These are phyloP conservation scores for Bombylius discolor DNA, from an alignment of 2,888 invertebrate genomes.

Conservation along the genomic window DNA sequence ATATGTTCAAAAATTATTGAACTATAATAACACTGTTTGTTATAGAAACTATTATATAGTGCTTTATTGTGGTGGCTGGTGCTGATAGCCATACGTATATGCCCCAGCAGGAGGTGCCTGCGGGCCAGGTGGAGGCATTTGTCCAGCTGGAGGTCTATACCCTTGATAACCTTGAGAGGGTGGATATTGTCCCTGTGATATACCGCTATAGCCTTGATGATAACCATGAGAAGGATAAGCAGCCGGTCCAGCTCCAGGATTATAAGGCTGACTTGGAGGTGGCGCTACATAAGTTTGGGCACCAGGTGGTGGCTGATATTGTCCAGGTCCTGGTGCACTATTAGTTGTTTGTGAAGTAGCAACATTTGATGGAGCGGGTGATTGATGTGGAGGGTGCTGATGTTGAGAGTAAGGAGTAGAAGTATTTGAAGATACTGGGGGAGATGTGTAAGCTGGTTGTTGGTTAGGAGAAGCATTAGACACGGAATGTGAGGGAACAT, in stretches of 20 bases:
- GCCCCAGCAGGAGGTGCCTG: conserved; percentile 61
- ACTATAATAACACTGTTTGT: too few species aligned
- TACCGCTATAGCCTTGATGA: conserved; percentile 46
- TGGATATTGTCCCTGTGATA: conserved; percentile 45
- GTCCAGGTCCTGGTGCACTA: conserved; percentile 34
- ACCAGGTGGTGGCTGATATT: conserved; percentile 33
- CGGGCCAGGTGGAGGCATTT: conserved; percentile 47
- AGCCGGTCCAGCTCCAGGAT: conserved; percentile 25
- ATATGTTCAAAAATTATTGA: conserved; percentile 11
- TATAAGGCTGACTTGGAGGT: conserved; percentile 29
- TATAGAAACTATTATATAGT: too few species aligned
- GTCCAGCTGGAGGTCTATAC: conserved; percentile 47
- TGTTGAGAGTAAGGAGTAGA: conserved; percentile 27
- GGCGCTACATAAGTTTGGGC: conserved; percentile 31
- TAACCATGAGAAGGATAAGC: conserved; percentile 43
- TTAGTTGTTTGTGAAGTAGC: conserved; percentile 25
- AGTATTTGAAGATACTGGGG: conserved; percentile 24
- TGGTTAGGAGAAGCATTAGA: conserved; percentile 20
- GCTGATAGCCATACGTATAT: conserved; percentile 70
- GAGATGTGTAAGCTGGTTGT: conserved; percentile 31
- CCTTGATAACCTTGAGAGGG: conserved; percentile 53
- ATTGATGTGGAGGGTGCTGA: conserved; percentile 26
- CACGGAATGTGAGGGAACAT: conserved; percentile 22
- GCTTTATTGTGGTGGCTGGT: too few species aligned
- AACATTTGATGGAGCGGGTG: conserved; percentile 31